Base-by-base conservation (phyloP, 2,797 vertebrate species). In the Coracias cyanogaster region DNA sequence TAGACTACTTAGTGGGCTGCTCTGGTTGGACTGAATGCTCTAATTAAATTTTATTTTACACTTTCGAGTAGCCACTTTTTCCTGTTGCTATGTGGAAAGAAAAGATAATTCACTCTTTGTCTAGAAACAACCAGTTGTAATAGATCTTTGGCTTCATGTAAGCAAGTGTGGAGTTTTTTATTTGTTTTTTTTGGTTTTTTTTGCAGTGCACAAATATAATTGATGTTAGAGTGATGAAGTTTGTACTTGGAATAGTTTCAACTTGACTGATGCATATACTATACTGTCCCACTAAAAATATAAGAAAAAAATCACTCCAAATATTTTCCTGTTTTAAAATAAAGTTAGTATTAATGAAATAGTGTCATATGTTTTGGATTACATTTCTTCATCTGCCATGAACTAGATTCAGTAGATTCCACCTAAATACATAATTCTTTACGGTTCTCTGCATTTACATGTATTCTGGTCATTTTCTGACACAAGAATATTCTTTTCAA, bases 101-200 rank as follows among this genome's bases (percentile, higher is more conserved):
- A 79, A 77, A 43, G 16, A 29, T 21, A 82, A 72, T 67, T 83
- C 13, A 60, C 4, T 62, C n/a, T 77, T 60, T 72, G 29, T 35
- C 28, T 57, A 39, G n/a, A 77, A 84, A n/a, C 37, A 76, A 43
- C 1, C 33, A 57, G 2, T 54, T 58, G 5, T 46, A 82, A 70
- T 0, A 1, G 45, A 51, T 15, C 12, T 79, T 89, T 70, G 26
- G 7, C 22, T 89, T 82, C 33, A 17, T 37, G 6, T 61, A 60
- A 67, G 11, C 8, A 52, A 10, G 1, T n/a, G 16, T 46, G 43
- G 13, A 4, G 0, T 1, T 5, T 21, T 5, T 52, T 33, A 35
- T 18, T 51, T 61, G 9, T 9, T 33, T 69, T 8, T 33, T 57
- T 73, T 54, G 16, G 13, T 1, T 33, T 71, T 41, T 69, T 86